Evolutionary conservation across 2,113 vertebrate genomes (phyloP).

Genomic region (Steatornis caripensis): DNA sequence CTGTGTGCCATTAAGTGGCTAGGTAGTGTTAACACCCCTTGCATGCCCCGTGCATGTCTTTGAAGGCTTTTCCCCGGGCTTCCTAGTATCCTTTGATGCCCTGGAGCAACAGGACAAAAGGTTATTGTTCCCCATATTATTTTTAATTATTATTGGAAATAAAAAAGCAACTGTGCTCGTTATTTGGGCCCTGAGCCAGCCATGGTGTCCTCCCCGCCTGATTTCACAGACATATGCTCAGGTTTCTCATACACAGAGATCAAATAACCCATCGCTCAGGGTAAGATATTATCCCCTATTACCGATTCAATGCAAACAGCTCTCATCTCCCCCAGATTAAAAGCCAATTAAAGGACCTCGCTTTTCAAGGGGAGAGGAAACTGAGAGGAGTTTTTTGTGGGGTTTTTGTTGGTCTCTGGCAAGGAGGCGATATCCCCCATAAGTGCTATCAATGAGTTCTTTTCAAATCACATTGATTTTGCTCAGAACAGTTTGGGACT

Average conservation of each 20-base stretch:
- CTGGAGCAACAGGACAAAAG: constrained; percentile 17
- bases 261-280: constrained; percentile 71
- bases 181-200: constrained; percentile 7
- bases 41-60: not conserved
- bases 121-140: not conserved
- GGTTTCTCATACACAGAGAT: constrained; percentile 61
- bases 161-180: constrained; percentile 33
- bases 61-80: not conserved
- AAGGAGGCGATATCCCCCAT: not conserved
- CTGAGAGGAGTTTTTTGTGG: not conserved
- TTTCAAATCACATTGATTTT: not conserved
- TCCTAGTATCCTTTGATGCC: not conserved
- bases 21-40: not conserved
- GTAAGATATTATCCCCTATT: constrained; percentile 62
- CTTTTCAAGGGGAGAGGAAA: constrained; percentile 49
- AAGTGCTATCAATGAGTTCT: not conserved
- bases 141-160: not conserved
- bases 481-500: not conserved
- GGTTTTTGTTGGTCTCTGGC: not conserved
- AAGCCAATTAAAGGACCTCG: constrained; percentile 68
- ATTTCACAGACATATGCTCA: constrained; percentile 4
- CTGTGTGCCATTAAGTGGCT: not conserved
- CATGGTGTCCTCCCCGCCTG: not conserved
- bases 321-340: constrained; percentile 58
- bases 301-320: constrained; percentile 62